These are phyloP conservation scores for Charanyca ferruginea DNA, from an alignment of 2,888 invertebrate species.

Conservation along the genomic window DNA sequence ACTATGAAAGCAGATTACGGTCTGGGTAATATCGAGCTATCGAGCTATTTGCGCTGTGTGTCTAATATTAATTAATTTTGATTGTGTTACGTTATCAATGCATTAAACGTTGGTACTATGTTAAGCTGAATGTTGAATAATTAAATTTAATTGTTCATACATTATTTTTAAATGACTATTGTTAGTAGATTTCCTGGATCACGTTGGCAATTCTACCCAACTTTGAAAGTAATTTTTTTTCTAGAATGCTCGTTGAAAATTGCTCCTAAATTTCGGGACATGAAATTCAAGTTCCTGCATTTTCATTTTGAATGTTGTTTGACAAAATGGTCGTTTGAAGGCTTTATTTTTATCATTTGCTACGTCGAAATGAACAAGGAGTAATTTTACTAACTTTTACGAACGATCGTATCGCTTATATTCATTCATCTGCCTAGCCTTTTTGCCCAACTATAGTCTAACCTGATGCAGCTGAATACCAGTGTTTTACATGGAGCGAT, in stretches of 20 bases:
- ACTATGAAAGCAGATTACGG: slow-evolving; percentile 41
- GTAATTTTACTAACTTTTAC: no score
- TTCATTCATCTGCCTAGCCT: no score
- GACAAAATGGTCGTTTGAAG: slow-evolving; percentile 8
- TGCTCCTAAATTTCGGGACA: not conserved
- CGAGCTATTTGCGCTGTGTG: slow-evolving; percentile 23
- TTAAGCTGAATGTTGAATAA: slow-evolving; percentile 9
- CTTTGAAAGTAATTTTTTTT: slow-evolving; percentile 9
- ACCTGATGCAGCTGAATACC: no score
- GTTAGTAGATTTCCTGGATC: no score
- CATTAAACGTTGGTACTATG: slow-evolving; percentile 6
- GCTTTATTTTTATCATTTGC: not conserved
- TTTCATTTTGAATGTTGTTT: slow-evolving; percentile 19
- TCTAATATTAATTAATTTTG: slow-evolving; percentile 30
- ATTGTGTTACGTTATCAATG: not conserved
- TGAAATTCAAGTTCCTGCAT: slow-evolving; percentile 6
- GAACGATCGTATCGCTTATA: no score
- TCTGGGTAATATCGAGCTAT: slow-evolving; percentile 39
- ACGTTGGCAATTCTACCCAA: not conserved
- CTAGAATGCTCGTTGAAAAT: slow-evolving; percentile 15
- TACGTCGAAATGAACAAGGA: not conserved
- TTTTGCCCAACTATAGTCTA: no score
- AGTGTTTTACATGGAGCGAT: no score
- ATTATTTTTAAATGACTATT: no score
- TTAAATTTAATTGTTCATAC: not conserved